These are phyloP conservation scores for Amphipyra berbera DNA, from an alignment of 2,888 invertebrate species.

Conservation along the genomic window DNA sequence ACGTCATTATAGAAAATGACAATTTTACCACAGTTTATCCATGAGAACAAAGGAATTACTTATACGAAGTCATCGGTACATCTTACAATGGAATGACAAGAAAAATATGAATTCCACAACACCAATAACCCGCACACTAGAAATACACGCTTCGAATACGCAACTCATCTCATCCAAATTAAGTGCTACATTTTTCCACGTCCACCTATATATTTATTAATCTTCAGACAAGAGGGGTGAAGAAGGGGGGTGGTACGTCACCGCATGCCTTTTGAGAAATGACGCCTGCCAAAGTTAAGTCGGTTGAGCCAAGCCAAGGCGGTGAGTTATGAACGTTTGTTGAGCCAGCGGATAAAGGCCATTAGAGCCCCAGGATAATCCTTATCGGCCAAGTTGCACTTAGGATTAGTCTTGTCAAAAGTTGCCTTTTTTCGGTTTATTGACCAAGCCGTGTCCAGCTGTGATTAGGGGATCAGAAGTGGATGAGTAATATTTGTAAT, in stretches of 20 bases:
- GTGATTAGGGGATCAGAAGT: constrained; percentile 83
- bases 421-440: constrained; percentile 86
- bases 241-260: constrained; percentile 77
- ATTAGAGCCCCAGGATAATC: constrained; percentile 87
- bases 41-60: background rate
- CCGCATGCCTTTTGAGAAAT: constrained; percentile 89
- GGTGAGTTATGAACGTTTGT: constrained; percentile 89
- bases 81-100: constrained; percentile 44
- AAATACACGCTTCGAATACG: constrained; percentile 73
- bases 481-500: constrained; percentile 62
- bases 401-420: constrained; percentile 89
- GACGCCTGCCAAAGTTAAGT: constrained; percentile 90
- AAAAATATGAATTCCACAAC: constrained; percentile 54
- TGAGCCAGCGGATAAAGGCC: constrained; percentile 88
- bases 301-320: constrained; percentile 87
- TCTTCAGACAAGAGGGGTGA: constrained; percentile 70
- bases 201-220: constrained; percentile 89
- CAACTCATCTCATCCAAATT: constrained; percentile 84
- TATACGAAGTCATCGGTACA: background rate
- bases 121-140: constrained; percentile 64
- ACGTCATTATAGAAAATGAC: background rate
- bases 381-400: constrained; percentile 89
- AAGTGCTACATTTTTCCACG: constrained; percentile 88
- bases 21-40: background rate
- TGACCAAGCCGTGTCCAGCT: constrained; percentile 81